Percentiles rank a stretch among this genome's conserved stretches.
phyloP scores from a whole-genome alignment of 2,888 invertebrate species.

The Stenoptilia bipunctidactyla region DNA sequence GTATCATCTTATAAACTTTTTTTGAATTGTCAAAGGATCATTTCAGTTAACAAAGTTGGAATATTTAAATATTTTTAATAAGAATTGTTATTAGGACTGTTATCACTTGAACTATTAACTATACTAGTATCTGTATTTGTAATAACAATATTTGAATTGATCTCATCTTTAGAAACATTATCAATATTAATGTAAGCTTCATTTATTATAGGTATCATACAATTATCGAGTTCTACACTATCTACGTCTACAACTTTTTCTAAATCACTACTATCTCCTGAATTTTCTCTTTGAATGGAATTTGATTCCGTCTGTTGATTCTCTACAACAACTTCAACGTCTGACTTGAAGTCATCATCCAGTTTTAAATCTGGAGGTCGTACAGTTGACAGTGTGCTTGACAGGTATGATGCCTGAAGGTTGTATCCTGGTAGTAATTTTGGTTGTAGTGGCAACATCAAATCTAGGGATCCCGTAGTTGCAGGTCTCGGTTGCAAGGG shows the following conservation, averaged over 20 bases:
- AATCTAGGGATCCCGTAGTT: constrained; percentile 77
- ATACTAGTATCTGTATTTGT: constrained; percentile 31
- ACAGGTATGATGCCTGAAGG: constrained; percentile 54
- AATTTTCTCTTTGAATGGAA: constrained; percentile 18
- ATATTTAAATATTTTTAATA: no score
- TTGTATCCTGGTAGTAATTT: constrained; percentile 73
- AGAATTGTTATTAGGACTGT: constrained; percentile 61
- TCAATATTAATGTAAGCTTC: constrained; percentile 23
- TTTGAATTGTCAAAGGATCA: no score
- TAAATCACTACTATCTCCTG: constrained; percentile 26
- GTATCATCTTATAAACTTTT: no score
- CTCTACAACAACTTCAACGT: constrained; percentile 45
- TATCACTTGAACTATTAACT: constrained; percentile 35
- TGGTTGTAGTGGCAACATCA: constrained; percentile 80
- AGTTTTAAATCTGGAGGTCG: constrained; percentile 46
- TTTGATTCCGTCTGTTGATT: constrained; percentile 34
- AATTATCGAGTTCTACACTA: constrained; percentile 29
- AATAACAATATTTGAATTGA: constrained; percentile 54
- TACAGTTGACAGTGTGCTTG: constrained; percentile 65
- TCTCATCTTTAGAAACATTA: constrained; percentile 41
- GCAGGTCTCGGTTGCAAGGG: constrained; percentile 79
- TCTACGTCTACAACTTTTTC: constrained; percentile 29
- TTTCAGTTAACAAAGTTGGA: no score
- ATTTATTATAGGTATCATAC: constrained; percentile 20
- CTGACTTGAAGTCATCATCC: constrained; percentile 39